Conservation (phyloP, 37 sponge, comb jelly and placozoan species). For the Mnemiopsis leidyi region DNA sequence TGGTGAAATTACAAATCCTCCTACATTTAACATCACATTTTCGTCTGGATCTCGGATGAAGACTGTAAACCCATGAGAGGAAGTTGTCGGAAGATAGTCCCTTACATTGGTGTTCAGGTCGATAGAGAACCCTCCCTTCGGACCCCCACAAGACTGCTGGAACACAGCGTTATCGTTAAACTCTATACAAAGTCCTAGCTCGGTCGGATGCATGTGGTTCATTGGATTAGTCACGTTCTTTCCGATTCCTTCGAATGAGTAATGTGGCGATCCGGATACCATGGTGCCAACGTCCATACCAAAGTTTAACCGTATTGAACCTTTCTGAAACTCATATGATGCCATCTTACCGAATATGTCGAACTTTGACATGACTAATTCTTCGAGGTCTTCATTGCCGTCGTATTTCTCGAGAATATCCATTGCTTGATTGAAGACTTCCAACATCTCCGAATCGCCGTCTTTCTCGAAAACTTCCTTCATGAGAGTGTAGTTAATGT, state of each 20-base stretch:
- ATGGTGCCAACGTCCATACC: not conserved
- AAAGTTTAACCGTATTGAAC: not conserved
- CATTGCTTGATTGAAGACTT: not conserved
- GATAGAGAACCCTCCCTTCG: not conserved
- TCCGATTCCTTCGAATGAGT: not conserved
- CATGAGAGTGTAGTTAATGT: slow-evolving; percentile 11
- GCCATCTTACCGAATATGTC: not conserved
- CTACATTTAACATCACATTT: not conserved
- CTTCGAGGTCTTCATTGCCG: not conserved
- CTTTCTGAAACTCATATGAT: not conserved
- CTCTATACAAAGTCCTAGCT: not conserved
- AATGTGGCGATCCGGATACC: not conserved
- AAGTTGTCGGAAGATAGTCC: not conserved
- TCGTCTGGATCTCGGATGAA: not conserved
- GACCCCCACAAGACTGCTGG: not conserved
- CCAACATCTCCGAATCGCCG: not conserved
- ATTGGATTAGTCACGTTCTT: not conserved
- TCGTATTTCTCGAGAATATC: not conserved
- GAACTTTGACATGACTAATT: not conserved
- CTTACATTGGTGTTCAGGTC: not conserved
- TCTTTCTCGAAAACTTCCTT: not conserved
- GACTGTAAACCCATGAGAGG: not conserved
- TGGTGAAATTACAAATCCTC: not conserved
- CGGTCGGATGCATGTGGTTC: not conserved
- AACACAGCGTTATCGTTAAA: not conserved